These are phyloP conservation scores for Typhlichthys subterraneus DNA, from an alignment of 2,797 vertebrate genomes.

Conservation along the genomic window DNA sequence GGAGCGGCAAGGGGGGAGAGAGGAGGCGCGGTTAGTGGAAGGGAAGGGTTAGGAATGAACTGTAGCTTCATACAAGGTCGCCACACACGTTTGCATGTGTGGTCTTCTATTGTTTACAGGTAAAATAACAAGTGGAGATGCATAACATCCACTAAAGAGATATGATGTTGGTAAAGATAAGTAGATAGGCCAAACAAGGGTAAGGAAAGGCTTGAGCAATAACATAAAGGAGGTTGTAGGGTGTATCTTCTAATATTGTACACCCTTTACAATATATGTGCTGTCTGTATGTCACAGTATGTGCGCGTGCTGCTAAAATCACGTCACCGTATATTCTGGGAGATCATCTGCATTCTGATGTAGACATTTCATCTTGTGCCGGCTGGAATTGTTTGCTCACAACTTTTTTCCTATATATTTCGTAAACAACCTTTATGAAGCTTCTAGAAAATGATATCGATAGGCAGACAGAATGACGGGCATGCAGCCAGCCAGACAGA, in stretches of 20 bases:
- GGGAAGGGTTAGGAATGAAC: not conserved
- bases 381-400: slow-evolving; percentile 18
- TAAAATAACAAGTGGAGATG: too few species aligned
- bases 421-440: slow-evolving; percentile 68
- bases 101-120: too few species aligned
- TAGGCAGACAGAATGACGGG: slow-evolving; percentile 4
- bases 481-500: slow-evolving; percentile 28
- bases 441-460: slow-evolving; percentile 36
- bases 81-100: not conserved
- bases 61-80: not conserved
- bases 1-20: not conserved
- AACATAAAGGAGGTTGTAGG: too few species aligned
- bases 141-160: too few species aligned
- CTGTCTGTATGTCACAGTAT: not conserved
- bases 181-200: too few species aligned
- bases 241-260: too few species aligned
- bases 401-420: slow-evolving; percentile 51
- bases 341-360: slow-evolving; percentile 19
- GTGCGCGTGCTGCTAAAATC: not conserved
- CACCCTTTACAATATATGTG: too few species aligned
- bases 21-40: not conserved
- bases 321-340: not conserved
- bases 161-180: too few species aligned
- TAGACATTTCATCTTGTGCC: slow-evolving; percentile 24
- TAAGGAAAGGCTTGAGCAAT: too few species aligned